These are phyloP conservation scores for Athripsodes cinereus DNA, from an alignment of 2,888 invertebrate genomes.

Conservation along the genomic window DNA sequence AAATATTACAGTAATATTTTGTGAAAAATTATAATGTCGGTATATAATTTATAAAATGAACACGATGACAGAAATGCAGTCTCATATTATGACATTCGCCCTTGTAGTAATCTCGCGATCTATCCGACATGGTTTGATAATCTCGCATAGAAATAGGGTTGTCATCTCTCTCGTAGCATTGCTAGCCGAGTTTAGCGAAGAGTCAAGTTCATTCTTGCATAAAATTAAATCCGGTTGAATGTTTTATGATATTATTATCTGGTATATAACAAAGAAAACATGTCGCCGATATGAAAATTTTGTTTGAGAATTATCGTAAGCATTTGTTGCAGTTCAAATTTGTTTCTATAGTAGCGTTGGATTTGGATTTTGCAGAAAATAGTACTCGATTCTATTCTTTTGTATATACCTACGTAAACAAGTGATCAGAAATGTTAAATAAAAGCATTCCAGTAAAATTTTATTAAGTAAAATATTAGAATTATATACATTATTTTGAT, in stretches of 20 bases:
- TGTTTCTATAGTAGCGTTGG: too few species aligned
- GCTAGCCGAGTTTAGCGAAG: not conserved
- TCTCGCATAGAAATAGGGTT: slow-evolving; percentile 19
- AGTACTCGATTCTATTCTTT: too few species aligned
- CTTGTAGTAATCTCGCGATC: not conserved
- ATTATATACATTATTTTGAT: too few species aligned
- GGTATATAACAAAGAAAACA: not conserved
- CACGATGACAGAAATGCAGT: not conserved
- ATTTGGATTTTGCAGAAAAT: too few species aligned
- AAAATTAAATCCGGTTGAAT: slow-evolving; percentile 44
- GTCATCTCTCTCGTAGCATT: slow-evolving; percentile 22
- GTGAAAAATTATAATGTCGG: not conserved
- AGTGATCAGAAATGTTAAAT: too few species aligned
- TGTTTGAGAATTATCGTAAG: not conserved
- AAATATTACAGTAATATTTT: too few species aligned
- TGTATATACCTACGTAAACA: too few species aligned
- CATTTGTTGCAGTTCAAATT: too few species aligned
- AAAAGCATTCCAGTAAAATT: too few species aligned
- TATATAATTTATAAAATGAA: not conserved
- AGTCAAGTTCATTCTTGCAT: slow-evolving; percentile 42
- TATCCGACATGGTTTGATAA: not conserved
- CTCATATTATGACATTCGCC: not conserved
- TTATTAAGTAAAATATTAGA: too few species aligned
- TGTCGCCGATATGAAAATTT: not conserved
- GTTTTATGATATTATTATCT: slow-evolving; percentile 27